Base-by-base conservation (phyloP, 2,797 vertebrate genomes). In the Poecilia gillii region DNA sequence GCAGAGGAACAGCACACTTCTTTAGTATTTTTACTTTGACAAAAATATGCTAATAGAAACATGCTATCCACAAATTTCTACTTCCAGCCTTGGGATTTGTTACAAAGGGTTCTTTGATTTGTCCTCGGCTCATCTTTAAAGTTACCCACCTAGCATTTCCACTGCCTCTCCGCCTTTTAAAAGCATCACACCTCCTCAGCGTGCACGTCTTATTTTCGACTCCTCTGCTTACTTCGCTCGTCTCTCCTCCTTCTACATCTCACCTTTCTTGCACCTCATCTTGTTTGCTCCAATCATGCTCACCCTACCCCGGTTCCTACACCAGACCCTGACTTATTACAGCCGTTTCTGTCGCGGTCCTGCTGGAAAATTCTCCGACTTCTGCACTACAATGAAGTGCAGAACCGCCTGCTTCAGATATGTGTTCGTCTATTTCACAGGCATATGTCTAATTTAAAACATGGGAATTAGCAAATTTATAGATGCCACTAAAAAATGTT, bases 71-170 rank as follows among this genome's bases (percentile, higher is more conserved):
- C 87, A 89, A 90, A 92, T 86, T 55, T 1, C 78, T 75, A 78
- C 81, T 78, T 46, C 59, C 80, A 88, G 91, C 85, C 83, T 80
- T 90, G 85, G 87, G 87, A 87, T 75, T 85, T 75, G 80, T 79
- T 89, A 82, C 84, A 90, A 90, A 92, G 77, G 85, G 81, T 75
- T 41, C 90, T 90, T 91, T 90, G 83, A 89, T 90, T 90, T 86
- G 43, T 4, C 78, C 36, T 70, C 0, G 3, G 36, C 82, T 89
- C 79, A 62, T 87, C 82, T 84, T 85, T 68, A 85, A 83, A 87
- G 85, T 84, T 85, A 78, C 76, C 70, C 68, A 41, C 53, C 55
- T 9, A 6, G 3, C 57, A 66, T 71, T 46, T 18, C 55, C 8
- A 4, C 73, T 66, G 73, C 64, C 59, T 43, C n/a, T 79, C 59